Base-by-base conservation (phyloP, 2,797 vertebrate genomes). In the Bradypodion ventrale region DNA sequence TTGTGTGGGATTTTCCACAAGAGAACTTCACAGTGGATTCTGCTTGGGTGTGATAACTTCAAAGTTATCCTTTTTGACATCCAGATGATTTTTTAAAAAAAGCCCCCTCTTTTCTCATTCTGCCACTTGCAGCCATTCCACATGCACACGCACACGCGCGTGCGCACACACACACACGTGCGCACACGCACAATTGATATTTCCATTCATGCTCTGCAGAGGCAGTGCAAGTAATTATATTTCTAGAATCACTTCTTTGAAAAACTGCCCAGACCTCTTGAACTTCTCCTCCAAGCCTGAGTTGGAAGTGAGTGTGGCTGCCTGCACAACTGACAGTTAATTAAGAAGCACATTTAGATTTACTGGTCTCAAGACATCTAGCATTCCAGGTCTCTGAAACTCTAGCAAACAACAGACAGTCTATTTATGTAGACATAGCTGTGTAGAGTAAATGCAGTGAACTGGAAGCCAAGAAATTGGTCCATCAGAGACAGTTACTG, bases 311-410 rank as follows among this genome's bases (percentile, higher is more conserved):
- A 40, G 62, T 37, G 62, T 4, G 62, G 59, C 35, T 46, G 78
- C 72, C 62, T 75, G 73, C 73, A 23, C 40, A 6, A 81, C n/a
- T 85, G 78, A 85, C 73, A 85, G 84, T 80, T 85, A 85, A 81
- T 76, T 85, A 70, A 85, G 70, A 85, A 81, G n/a, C 40, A 62
- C 16, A 2, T 76, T 70, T 70, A 81, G 52, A 69, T 81, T 75
- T 81, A 81, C 52, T 70, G 65, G 40, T 49, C 79, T 85, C 79
- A 49, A 76, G 40, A 62, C 25, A 40, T 10, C 65, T n/a, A 63
- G 4, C 13, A 23, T n/a, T 27, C 27, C 52, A 46, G 23, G 42
- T 52, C 25, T 46, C 29, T 73, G 76, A 52, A 73, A 10, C 35
- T 75, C 35, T 1, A 12, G 35, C 40, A 70, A 16, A 12, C 73